Evolutionary conservation across 2,797 vertebrate genomes (phyloP).

Genomic region (Acrocephalus scirpaceus): DNA sequence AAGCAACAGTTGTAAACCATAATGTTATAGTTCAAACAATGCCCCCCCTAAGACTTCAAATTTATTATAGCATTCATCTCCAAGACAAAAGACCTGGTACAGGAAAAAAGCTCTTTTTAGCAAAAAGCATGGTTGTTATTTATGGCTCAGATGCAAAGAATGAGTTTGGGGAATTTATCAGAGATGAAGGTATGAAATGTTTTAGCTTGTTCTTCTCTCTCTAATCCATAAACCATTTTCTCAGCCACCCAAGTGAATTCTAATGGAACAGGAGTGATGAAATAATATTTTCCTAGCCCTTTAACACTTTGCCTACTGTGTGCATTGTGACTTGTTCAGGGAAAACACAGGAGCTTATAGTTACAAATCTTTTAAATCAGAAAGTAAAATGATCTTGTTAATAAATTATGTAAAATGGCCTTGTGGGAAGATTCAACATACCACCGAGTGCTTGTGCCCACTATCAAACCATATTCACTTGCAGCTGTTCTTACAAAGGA

Average conservation of each 20-base stretch:
- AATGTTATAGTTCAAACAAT: slow-evolving; percentile 86
- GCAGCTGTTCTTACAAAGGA: slow-evolving; percentile 23
- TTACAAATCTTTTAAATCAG: slow-evolving; percentile 71
- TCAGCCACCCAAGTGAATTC: slow-evolving; percentile 89
- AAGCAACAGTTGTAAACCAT: slow-evolving; percentile 88
- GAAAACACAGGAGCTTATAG: slow-evolving; percentile 68
- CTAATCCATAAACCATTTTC: slow-evolving; percentile 90
- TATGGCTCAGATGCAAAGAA: slow-evolving; percentile 87
- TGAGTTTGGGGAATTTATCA: slow-evolving; percentile 89
- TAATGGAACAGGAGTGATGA: slow-evolving; percentile 88
- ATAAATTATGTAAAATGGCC: slow-evolving; percentile 66
- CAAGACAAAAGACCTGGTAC: slow-evolving; percentile 87
- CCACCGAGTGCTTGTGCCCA: slow-evolving; percentile 5
- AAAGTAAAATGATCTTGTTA: slow-evolving; percentile 61
- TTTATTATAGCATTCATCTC: slow-evolving; percentile 87
- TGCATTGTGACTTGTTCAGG: slow-evolving; percentile 68
- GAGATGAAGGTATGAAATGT: slow-evolving; percentile 88
- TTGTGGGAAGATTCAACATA: slow-evolving; percentile 56
- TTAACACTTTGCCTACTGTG: slow-evolving; percentile 83
- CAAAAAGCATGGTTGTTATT: slow-evolving; percentile 87
- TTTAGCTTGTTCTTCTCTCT: slow-evolving; percentile 87
- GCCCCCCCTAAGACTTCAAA: slow-evolving; percentile 84
- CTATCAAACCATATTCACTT: slow-evolving; percentile 33
- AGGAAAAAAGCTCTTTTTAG: slow-evolving; percentile 84
- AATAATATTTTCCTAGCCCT: slow-evolving; percentile 87